These are phyloP conservation scores for Procavia capensis DNA, from an alignment of 2,113 vertebrate genomes.

Conservation along the genomic window DNA sequence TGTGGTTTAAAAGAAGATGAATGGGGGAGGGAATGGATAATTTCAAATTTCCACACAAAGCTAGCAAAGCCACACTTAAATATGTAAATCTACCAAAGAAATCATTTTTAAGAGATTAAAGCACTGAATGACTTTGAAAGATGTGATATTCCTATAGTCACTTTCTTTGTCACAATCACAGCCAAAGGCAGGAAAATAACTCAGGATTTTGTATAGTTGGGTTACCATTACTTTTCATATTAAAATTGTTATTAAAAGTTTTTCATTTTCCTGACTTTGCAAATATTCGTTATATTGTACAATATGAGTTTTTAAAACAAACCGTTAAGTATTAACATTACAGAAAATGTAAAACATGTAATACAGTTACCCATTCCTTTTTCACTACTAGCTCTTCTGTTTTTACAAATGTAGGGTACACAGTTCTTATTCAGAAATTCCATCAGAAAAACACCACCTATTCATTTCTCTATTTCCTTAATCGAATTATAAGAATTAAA, in stretches of 20 bases:
- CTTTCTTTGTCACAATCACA: constrained; percentile 42
- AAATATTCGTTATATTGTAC: constrained; percentile 32
- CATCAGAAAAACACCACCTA: not conserved
- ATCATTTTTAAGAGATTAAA: not conserved
- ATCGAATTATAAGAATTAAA: constrained; percentile 6
- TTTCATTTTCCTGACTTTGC: not conserved
- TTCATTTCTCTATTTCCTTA: not conserved
- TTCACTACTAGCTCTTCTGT: not conserved
- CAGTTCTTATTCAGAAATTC: constrained; percentile 26
- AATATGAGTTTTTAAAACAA: not conserved
- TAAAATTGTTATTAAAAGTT: constrained; percentile 40
- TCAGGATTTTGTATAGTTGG: not conserved
- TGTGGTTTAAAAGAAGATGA: constrained; percentile 59
- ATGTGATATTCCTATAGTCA: not conserved
- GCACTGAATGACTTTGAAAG: not conserved
- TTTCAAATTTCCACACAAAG: constrained; percentile 52
- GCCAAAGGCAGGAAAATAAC: constrained; percentile 18
- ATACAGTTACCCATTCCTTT: constrained; percentile 11
- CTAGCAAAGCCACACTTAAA: constrained; percentile 9
- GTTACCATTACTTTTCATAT: constrained; percentile 3
- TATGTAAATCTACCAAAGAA: not conserved
- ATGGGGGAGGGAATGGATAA: not conserved
- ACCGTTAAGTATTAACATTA: constrained; percentile 13
- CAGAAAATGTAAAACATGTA: constrained; percentile 22
- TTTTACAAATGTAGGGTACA: constrained; percentile 14